These are phyloP conservation scores for Schizaphis graminum DNA, from an alignment of 2,888 invertebrate genomes.

Conservation along the genomic window DNA sequence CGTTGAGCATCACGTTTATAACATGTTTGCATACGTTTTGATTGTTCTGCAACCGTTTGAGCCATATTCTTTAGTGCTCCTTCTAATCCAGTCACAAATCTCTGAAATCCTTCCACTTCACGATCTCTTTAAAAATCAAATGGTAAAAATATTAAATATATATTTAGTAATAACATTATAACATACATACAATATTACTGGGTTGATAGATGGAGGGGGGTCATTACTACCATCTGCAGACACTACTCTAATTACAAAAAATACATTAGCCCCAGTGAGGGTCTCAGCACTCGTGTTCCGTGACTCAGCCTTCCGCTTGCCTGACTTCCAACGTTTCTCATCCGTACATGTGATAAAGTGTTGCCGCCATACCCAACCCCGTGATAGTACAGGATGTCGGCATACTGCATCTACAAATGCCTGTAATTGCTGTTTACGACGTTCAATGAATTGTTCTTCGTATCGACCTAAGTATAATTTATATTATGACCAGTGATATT, in stretches of 20 bases:
- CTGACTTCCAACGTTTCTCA: conserved; percentile 97
- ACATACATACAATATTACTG: conserved; percentile 40
- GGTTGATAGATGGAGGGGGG: conserved; percentile 21
- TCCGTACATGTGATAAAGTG: conserved; percentile 98
- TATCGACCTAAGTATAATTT: conserved; percentile 79
- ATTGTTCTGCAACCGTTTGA: conserved; percentile 85
- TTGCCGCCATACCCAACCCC: conserved; percentile 88
- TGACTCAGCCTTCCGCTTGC: conserved; percentile 91
- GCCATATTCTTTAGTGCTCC: conserved; percentile 87
- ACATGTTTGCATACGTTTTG: conserved; percentile 86
- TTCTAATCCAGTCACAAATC: conserved; percentile 89
- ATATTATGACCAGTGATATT: not conserved
- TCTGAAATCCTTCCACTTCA: conserved; percentile 86
- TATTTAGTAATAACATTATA: not conserved
- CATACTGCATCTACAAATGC: conserved; percentile 98
- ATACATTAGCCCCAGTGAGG: conserved; percentile 90
- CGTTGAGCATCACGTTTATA: conserved; percentile 93
- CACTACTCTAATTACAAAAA: conserved; percentile 84
- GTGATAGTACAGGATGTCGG: conserved; percentile 93
- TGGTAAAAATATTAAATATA: not conserved
- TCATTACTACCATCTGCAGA: conserved; percentile 18
- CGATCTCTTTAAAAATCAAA: conserved; percentile 74
- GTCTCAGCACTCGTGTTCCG: conserved; percentile 78
- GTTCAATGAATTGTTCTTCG: conserved; percentile 97
- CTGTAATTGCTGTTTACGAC: conserved; percentile 92